Evolutionary conservation across 1,140 invertebrate genomes (phyloP).

Genomic region (Stegodyphus mimosarum): DNA sequence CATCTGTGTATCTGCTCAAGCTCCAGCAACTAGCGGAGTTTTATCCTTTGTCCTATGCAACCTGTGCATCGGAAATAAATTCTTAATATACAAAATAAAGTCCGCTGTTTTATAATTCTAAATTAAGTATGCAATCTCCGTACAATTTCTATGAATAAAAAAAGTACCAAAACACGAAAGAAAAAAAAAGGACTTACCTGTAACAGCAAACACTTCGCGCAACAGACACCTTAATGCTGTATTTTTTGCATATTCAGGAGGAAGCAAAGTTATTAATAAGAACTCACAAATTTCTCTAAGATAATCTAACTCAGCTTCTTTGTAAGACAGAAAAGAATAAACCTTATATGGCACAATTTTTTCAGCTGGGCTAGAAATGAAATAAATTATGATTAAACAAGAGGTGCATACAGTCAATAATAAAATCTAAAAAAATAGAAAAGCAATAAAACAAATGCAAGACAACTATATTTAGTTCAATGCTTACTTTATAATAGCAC

Average conservation of each 20-base stretch:
- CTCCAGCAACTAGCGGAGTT: too few relatives aligned
- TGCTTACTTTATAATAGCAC: conserved; percentile 75
- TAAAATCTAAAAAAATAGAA: neutral
- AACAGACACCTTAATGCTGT: conserved; percentile 81
- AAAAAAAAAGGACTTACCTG: conserved; percentile 73
- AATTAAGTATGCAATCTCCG: too few relatives aligned
- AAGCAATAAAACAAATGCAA: neutral
- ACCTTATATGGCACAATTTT: conserved; percentile 57
- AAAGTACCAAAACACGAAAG: too few relatives aligned
- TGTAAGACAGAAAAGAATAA: conserved; percentile 67
- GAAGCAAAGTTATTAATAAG: conserved; percentile 82
- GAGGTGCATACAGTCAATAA: neutral
- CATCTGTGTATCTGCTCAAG: too few relatives aligned
- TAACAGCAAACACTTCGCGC: conserved; percentile 83
- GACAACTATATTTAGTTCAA: neutral
- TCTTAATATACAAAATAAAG: too few relatives aligned
- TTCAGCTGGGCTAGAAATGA: conserved; percentile 27
- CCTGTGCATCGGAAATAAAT: too few relatives aligned
- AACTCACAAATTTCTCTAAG: conserved; percentile 84
- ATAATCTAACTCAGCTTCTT: conserved; percentile 82
- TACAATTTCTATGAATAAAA: too few relatives aligned
- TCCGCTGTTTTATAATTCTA: too few relatives aligned
- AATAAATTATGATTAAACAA: neutral
- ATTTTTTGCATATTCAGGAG: conserved; percentile 79
- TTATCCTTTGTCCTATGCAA: too few relatives aligned